Base-by-base conservation (phyloP, 1,140 invertebrate species). In the Notospermus geniculatus region DNA sequence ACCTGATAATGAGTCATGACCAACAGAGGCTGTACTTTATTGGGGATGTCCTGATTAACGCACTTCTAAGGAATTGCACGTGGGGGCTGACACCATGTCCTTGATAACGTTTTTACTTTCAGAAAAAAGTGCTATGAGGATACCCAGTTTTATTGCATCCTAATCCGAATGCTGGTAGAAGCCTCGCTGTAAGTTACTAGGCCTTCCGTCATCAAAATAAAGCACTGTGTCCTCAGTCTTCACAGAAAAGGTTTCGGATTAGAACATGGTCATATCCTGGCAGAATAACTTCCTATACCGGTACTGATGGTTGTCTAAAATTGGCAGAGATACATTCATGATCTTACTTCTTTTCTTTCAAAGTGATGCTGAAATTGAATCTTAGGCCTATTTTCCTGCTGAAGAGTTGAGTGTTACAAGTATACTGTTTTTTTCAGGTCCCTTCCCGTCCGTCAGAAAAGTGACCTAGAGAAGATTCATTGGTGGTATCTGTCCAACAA, bases 401-500 rank as follows among this genome's bases (percentile, higher is more conserved):
- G 39, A 43, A 11, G 39, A 11, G 39, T 43, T 43, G 39, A 43
- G 11, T 11, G 39, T 43, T n/a, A n/a, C n/a, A 5, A 23, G 4
- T 50, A 7, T 50, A n/a, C n/a, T 27, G 46, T 27, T n/a, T 9
- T 23, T 50, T 27, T 15, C 54, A 29, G 2, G 17, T 56, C 28
- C 22, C 4, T 50, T 50, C 4, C 5, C 4, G 5, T 50, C 46
- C 46, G 46, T n/a, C 73, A 75, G 45, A 65, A 60, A 54, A 52
- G 63, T 22, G 66, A 67, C 2, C 46, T 75, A 5, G 29, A 59
- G 53, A 68, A 68, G 60, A 68, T 75, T n/a, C 63, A 72, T 50
- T 56, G 59, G n/a, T 75, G 73, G 73, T 75, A 67, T 43, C 54
- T 64, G 59, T 63, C 69, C 4, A 75, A 75, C 64, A 73, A 67